Evolutionary conservation across 2,797 vertebrate genomes (phyloP).

Genomic region (Smutsia temminckii): DNA sequence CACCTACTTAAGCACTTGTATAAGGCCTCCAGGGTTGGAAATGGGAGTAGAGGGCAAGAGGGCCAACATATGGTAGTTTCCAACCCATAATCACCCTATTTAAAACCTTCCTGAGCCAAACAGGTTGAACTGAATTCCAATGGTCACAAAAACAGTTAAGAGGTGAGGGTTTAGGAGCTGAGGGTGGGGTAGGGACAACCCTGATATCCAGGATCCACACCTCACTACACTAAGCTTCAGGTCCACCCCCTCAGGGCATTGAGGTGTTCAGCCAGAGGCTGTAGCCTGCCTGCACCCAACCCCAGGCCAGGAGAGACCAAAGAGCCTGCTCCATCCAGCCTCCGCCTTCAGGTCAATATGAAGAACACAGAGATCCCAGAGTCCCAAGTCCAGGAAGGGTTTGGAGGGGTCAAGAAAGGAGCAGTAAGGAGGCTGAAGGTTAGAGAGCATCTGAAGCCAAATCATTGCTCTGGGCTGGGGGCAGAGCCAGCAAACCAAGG

Average conservation of each 20-base stretch:
- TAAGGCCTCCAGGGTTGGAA: constrained; percentile 76
- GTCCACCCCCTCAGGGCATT: constrained; percentile 14
- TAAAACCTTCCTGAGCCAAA: constrained; percentile 63
- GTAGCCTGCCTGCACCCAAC: constrained; percentile 59
- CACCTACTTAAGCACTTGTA: constrained; percentile 80
- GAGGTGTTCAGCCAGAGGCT: constrained; percentile 59
- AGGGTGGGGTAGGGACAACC: background rate
- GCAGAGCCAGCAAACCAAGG: constrained; percentile 69
- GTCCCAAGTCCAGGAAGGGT: constrained; percentile 51
- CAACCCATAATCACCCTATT: constrained; percentile 63
- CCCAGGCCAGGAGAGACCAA: constrained; percentile 78
- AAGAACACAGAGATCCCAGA: constrained; percentile 44
- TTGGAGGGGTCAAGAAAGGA: constrained; percentile 44
- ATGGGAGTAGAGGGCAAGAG: constrained; percentile 71
- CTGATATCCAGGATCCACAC: constrained; percentile 54
- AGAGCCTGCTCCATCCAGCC: constrained; percentile 78
- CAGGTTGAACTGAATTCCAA: constrained; percentile 55
- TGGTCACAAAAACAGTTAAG: constrained; percentile 24
- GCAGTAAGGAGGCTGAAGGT: constrained; percentile 59
- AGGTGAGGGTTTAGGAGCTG: constrained; percentile 62
- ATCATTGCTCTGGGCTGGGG: constrained; percentile 75
- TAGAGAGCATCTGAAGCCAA: constrained; percentile 73
- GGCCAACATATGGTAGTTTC: constrained; percentile 47
- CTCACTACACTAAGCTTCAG: constrained; percentile 57
- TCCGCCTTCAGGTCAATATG: constrained; percentile 74